Evolutionary conservation across 2,888 invertebrate species (phyloP).

Genomic region (Matsumyia berberina): DNA sequence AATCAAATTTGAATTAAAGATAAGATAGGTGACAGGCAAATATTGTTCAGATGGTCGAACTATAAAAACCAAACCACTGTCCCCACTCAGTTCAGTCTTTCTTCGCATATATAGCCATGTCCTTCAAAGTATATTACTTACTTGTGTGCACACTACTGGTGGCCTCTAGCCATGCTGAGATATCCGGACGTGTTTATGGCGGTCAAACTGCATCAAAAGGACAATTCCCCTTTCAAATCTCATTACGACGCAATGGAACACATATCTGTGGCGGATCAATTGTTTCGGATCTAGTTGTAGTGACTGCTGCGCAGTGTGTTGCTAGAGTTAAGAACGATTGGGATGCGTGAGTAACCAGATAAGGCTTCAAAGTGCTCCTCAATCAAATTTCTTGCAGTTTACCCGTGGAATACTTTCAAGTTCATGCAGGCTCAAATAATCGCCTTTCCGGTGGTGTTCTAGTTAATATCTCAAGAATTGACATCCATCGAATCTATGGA

Average conservation of each 20-base stretch:
- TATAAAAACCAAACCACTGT: not conserved
- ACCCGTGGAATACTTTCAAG: constrained; percentile 63
- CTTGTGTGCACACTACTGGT: not conserved
- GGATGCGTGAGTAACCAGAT: not conserved
- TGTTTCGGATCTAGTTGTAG: constrained; percentile 17
- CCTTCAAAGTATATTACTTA: not conserved
- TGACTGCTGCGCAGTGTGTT: constrained; percentile 68
- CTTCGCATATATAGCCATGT: not conserved
- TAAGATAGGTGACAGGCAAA: not conserved
- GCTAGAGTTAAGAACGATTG: not conserved
- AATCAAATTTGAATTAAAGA: constrained; percentile 5
- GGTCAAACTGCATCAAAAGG: constrained; percentile 77
- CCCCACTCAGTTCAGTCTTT: not conserved
- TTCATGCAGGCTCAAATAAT: constrained; percentile 80
- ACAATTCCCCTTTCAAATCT: constrained; percentile 79
- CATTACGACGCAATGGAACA: constrained; percentile 52
- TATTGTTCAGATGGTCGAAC: not conserved
- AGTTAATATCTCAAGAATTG: constrained; percentile 77
- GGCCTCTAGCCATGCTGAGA: not conserved
- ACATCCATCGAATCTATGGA: constrained; percentile 78
- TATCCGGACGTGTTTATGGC: constrained; percentile 48
- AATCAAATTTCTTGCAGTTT: constrained; percentile 1
- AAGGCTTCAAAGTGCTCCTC: not conserved
- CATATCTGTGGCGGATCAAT: constrained; percentile 70
- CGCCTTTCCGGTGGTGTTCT: constrained; percentile 80